Evolutionary conservation across 2,113 vertebrate species (phyloP).

Genomic region (Bungarus multicinctus): DNA sequence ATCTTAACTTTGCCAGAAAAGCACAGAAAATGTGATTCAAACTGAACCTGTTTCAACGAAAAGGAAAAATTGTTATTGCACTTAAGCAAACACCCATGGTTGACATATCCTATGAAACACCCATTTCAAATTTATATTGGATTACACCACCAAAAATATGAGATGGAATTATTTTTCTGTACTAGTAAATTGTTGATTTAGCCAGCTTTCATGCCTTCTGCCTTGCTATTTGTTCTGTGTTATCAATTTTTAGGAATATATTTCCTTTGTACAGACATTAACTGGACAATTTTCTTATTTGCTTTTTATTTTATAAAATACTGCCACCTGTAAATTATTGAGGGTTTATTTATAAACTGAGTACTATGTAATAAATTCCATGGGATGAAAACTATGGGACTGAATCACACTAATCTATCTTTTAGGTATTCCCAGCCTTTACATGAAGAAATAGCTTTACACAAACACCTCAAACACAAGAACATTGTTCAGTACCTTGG

Average conservation of each 20-base stretch:
- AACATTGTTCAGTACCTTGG: conserved; percentile 99
- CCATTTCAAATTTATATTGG: conserved; percentile 15
- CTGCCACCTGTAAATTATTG: background rate
- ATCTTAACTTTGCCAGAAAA: background rate
- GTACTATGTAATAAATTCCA: background rate
- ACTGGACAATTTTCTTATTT: conserved; percentile 8
- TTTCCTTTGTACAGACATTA: conserved; percentile 20
- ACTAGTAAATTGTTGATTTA: background rate
- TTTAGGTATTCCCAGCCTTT: conserved; percentile 93
- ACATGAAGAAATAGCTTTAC: conserved; percentile 97
- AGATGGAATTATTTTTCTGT: conserved; percentile 4
- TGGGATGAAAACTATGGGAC: background rate
- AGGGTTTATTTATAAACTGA: background rate
- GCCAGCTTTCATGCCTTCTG: background rate
- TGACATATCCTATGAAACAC: conserved; percentile 21
- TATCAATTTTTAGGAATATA: background rate
- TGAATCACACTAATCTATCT: background rate
- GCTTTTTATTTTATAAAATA: background rate
- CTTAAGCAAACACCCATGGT: background rate
- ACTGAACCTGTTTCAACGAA: background rate
- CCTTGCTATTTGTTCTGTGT: background rate
- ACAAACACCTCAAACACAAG: conserved; percentile 98
- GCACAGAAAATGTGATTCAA: background rate
- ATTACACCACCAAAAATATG: conserved; percentile 7
- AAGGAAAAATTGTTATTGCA: background rate